Percentiles rank a stretch among this genome's conserved stretches.
Conservation (phyloP, 2,113 vertebrate species). For the Seriola quinqueradiata region DNA sequence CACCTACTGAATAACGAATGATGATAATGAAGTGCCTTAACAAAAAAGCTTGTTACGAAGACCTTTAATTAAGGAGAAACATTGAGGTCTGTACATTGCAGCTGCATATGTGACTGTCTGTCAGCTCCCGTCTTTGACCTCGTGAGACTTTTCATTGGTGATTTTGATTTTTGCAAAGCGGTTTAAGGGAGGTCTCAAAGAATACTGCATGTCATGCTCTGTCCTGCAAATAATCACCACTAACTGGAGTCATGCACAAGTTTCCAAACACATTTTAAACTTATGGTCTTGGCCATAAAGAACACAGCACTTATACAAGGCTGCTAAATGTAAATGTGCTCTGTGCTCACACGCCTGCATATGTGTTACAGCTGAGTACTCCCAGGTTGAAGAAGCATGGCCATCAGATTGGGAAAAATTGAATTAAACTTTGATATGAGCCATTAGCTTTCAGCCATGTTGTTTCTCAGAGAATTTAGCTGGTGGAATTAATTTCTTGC, state of each 20-base stretch:
- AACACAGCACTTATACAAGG: not conserved
- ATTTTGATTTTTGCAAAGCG: not conserved
- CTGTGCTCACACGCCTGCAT: not conserved
- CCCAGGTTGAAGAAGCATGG: conserved; percentile 6
- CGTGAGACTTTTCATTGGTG: too few relatives aligned
- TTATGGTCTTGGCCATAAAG: too few relatives aligned
- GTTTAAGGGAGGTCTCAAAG: not conserved
- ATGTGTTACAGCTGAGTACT: not conserved
- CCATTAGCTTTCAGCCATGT: conserved; percentile 25
- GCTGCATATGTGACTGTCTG: too few relatives aligned
- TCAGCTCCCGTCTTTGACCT: too few relatives aligned
- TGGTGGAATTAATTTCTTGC: conserved; percentile 21
- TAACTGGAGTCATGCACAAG: conserved; percentile 12
- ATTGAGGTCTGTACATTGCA: too few relatives aligned
- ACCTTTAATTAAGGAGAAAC: conserved; percentile 10
- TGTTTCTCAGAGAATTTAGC: conserved; percentile 24
- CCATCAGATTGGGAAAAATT: not conserved
- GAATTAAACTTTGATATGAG: conserved; percentile 23
- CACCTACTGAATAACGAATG: not conserved
- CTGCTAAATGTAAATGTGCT: not conserved
- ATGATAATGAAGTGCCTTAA: not conserved
- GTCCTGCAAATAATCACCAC: not conserved
- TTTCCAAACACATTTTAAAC: not conserved
- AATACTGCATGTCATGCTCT: not conserved
- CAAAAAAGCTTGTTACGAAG: not conserved